Percentiles rank a stretch among this genome's conserved stretches.
These are phyloP conservation scores for Potamarius usumacintae DNA, from an alignment of 2,113 vertebrate species.

Conservation along the genomic window DNA sequence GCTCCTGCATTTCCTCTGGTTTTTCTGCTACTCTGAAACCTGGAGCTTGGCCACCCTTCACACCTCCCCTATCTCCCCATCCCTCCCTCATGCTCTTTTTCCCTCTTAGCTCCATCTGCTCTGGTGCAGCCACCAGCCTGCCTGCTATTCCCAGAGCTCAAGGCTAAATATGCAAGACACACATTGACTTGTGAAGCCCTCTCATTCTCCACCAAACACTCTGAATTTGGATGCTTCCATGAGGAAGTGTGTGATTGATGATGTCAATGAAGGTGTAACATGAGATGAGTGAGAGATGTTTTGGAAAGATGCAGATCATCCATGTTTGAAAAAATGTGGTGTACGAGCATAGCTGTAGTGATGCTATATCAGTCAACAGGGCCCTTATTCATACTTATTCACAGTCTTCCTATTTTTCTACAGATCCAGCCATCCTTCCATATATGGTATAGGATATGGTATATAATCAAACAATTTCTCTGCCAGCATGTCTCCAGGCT, in stretches of 20 bases:
- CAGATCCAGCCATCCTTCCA: neutral
- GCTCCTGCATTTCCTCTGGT: conserved; percentile 26
- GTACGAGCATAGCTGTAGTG: neutral
- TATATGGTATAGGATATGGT: neutral
- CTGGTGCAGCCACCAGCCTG: conserved; percentile 60
- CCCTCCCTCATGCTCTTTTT: neutral
- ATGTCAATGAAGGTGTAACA: neutral
- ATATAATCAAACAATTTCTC: conserved; percentile 6
- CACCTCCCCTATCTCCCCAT: neutral
- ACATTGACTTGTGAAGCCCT: neutral
- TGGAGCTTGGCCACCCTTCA: conserved; percentile 24
- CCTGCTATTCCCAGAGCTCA: conserved; percentile 55
- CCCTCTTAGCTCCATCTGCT: conserved; percentile 60
- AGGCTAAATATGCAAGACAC: conserved; percentile 43
- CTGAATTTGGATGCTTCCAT: neutral
- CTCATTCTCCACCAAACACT: neutral
- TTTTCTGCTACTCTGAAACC: conserved; percentile 30
- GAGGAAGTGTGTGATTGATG: conserved; percentile 15
- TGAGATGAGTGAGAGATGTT: neutral
- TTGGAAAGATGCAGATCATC: neutral
- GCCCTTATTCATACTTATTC: neutral
- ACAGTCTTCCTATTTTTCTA: neutral
- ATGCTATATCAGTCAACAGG: neutral
- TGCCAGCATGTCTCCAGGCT: neutral
- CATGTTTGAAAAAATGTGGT: neutral